phyloP scores from a whole-genome alignment of 2,888 invertebrate genomes.

The Capitulum mitella region DNA sequence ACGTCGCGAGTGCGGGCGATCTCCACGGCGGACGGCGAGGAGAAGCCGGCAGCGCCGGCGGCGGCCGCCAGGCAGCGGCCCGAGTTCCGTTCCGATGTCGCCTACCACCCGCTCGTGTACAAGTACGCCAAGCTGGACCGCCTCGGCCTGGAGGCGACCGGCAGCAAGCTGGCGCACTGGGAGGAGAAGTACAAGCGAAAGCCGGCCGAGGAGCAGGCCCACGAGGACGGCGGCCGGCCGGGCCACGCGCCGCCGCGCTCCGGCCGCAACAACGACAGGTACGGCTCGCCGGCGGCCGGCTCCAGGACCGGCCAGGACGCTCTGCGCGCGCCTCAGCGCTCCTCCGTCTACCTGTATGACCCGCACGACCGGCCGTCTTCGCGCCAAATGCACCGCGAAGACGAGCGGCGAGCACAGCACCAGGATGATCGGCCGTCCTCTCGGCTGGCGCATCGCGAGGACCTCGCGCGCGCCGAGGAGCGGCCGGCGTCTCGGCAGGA shows the following conservation, averaged over 20 bases:
- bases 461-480: not conserved
- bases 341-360: not conserved
- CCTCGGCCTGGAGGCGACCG: not conserved
- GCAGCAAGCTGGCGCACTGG: slow-evolving; percentile 20
- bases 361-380: not conserved
- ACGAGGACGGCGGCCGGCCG: not conserved
- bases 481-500: too few relatives aligned
- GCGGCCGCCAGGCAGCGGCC: not conserved
- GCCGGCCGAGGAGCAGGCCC: not conserved
- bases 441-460: not conserved
- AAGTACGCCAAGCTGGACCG: slow-evolving; percentile 19
- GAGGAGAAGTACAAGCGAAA: slow-evolving; percentile 17
- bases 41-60: not conserved
- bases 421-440: not conserved
- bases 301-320: not conserved
- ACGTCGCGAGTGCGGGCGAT: not conserved
- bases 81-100: slow-evolving; percentile 14
- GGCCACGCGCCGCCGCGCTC: not conserved
- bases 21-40: not conserved
- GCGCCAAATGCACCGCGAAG: not conserved
- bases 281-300: not conserved
- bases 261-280: not conserved
- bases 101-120: slow-evolving; percentile 25
- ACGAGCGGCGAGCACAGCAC: not conserved
- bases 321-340: not conserved